Percentiles rank a stretch among this genome's conserved stretches.
Conservation (phyloP, 2,113 vertebrate species). For the Andinoacara biseriatus region DNA sequence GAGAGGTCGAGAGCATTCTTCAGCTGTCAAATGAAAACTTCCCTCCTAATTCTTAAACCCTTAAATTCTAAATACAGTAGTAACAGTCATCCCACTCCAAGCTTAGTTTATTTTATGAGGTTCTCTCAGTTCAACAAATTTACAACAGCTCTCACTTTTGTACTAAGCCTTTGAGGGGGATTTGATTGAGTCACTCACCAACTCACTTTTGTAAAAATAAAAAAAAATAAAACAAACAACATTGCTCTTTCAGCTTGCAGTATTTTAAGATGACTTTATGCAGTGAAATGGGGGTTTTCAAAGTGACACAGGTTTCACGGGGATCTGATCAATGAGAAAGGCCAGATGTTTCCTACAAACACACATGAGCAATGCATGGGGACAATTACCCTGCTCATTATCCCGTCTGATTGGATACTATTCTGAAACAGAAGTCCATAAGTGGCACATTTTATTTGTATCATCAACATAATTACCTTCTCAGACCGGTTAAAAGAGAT, state of each 20-base stretch:
- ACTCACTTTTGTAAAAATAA: constrained; percentile 44
- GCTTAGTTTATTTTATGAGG: constrained; percentile 43
- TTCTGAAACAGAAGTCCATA: constrained; percentile 45
- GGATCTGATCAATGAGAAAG: constrained; percentile 23
- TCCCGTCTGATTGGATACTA: constrained; percentile 48
- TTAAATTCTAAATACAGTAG: constrained; percentile 6
- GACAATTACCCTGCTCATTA: constrained; percentile 39
- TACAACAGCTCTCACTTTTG: constrained; percentile 34
- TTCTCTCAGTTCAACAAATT: constrained; percentile 19
- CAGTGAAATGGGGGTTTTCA: constrained; percentile 6
- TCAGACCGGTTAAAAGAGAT: constrained; percentile 20
- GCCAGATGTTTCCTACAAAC: constrained; percentile 60
- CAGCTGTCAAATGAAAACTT: constrained; percentile 48
- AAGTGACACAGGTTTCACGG: constrained; percentile 26
- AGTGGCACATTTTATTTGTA: constrained; percentile 40
- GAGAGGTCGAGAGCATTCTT: constrained; percentile 26
- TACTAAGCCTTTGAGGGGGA: constrained; percentile 28
- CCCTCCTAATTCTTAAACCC: constrained; percentile 48
- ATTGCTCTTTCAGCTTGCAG: constrained; percentile 12
- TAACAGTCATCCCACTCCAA: constrained; percentile 25
- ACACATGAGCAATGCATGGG: constrained; percentile 15
- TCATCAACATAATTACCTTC: constrained; percentile 43
- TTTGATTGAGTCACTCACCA: neutral
- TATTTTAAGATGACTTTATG: neutral
- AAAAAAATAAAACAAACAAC: neutral